Evolutionary conservation across 92 coral and sea anemone species (phyloP), one percentile per base, ranked within the genome.

Genomic region (Zoanthus solanderi): DNA sequence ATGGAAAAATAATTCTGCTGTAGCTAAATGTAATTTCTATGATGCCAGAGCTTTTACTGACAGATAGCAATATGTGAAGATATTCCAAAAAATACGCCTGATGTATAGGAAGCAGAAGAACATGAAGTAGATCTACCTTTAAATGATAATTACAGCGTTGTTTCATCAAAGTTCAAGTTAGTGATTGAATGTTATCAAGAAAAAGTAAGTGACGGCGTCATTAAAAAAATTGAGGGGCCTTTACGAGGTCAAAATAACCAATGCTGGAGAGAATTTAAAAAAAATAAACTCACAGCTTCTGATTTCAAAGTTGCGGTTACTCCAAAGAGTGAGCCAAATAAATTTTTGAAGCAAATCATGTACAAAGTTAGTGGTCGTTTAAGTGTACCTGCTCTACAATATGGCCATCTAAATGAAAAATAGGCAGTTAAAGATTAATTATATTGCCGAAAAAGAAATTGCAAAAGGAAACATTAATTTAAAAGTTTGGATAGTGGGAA

Each of bases 341-440:
- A 79, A 53, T 80, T 89, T 44, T 71, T 92, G n/a, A 88, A 84
- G 72, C 52, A 73, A 72, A 92, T 91, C 11, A 91, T 88, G 91
- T 88, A 88, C 76, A 31, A 54, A 63, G 56, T 79, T 86, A 84
- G 66, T n/a, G 53, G 48, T 11, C 72, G 65, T 71, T 54, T 23
- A 72, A 52, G 84, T 76, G 31, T 76, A 34, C 17, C 66, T 78
- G 46, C 61, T 42, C n/a, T 72, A 50, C 17, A 56, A 71, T 7
- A 78, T 72, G 57, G 81, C 23, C 28, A 72, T 53, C 1, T 84
- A 56, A 18, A 42, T 72, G n/a, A n/a, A n/a, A n/a, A n/a, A n/a
- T n/a, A n/a, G n/a, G n/a, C n/a, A n/a, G n/a, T n/a, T n/a, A n/a
- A n/a, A n/a, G n/a, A n/a, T n/a, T n/a, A n/a, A n/a, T n/a, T n/a